A percentile compares a stretch with the other conserved stretches of the same genome.
Evolutionary conservation across 1,140 invertebrate genomes (phyloP).

Genomic region (Zaprionus capensis): DNA sequence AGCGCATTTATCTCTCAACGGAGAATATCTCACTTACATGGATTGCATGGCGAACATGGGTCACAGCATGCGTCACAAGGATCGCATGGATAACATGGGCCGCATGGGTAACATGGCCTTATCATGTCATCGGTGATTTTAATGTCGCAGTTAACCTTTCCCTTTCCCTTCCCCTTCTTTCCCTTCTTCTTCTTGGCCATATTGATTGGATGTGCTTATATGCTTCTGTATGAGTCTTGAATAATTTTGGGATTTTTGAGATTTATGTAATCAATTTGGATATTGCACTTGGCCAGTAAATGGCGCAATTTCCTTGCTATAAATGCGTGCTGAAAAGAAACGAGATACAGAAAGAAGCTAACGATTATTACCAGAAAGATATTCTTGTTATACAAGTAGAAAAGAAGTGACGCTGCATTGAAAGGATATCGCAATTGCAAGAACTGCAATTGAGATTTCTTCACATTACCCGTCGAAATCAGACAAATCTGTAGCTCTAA

Average conservation of each 20-base stretch:
- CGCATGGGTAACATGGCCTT: slow-evolving; percentile 17
- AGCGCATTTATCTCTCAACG: too few species aligned
- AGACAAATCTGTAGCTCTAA: not conserved
- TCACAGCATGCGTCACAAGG: too few species aligned
- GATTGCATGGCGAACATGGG: too few species aligned
- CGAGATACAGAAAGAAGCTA: slow-evolving; percentile 12
- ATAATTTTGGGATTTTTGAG: slow-evolving; percentile 39
- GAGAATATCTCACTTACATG: slow-evolving; percentile 18
- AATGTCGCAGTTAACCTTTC: slow-evolving; percentile 41
- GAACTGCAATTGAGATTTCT: too few species aligned
- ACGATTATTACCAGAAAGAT: not conserved
- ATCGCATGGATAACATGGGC: too few species aligned
- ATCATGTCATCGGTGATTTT: slow-evolving; percentile 48
- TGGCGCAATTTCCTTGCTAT: slow-evolving; percentile 71
- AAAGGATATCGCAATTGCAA: too few species aligned
- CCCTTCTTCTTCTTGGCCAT: slow-evolving; percentile 69
- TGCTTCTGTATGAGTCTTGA: slow-evolving; percentile 25
- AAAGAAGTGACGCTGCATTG: not conserved
- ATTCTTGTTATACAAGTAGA: not conserved
- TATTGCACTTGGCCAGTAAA: slow-evolving; percentile 75
- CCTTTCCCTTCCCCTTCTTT: slow-evolving; percentile 62
- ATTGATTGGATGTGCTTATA: slow-evolving; percentile 22
- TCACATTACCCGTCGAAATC: not conserved
- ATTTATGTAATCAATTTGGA: slow-evolving; percentile 68
- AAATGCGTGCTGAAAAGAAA: slow-evolving; percentile 12